A percentile compares a stretch with the other conserved stretches of the same genome.
Conservation (phyloP, 2,888 invertebrate genomes). For the Marronus borbonicus region DNA sequence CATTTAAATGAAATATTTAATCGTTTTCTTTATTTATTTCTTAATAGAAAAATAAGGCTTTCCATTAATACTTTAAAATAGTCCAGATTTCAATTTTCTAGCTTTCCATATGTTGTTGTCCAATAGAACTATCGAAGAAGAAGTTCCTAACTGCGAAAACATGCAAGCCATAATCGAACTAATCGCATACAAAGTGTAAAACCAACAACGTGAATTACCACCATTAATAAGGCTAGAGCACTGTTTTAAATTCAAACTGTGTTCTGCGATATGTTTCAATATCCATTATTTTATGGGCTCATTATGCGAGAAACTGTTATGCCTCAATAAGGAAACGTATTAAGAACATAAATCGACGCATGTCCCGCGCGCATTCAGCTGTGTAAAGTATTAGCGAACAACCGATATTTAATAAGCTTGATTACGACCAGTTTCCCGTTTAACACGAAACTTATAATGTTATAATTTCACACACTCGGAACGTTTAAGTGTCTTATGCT, state of each 20-base stretch:
- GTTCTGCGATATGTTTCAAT: not conserved
- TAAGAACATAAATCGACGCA: constrained; percentile 1
- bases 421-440: constrained; percentile 9
- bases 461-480: constrained; percentile 5
- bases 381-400: constrained; percentile 18
- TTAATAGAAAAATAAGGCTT: too few relatives aligned
- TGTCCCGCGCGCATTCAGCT: not conserved
- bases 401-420: constrained; percentile 15
- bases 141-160: too few relatives aligned
- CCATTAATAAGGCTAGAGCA: not conserved
- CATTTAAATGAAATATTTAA: too few relatives aligned
- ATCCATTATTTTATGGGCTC: not conserved
- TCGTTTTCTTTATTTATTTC: too few relatives aligned
- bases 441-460: not conserved
- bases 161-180: too few relatives aligned
- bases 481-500: not conserved
- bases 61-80: too few relatives aligned
- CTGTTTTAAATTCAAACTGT: not conserved
- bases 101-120: too few relatives aligned
- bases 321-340: constrained; percentile 25
- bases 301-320: constrained; percentile 6
- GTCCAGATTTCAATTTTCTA: too few relatives aligned
- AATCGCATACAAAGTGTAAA: too few relatives aligned
- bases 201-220: too few relatives aligned
- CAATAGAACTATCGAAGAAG: too few relatives aligned